Evolutionary conservation across 2,888 invertebrate genomes (phyloP).

Genomic region (Dorcus parallelipipedus): DNA sequence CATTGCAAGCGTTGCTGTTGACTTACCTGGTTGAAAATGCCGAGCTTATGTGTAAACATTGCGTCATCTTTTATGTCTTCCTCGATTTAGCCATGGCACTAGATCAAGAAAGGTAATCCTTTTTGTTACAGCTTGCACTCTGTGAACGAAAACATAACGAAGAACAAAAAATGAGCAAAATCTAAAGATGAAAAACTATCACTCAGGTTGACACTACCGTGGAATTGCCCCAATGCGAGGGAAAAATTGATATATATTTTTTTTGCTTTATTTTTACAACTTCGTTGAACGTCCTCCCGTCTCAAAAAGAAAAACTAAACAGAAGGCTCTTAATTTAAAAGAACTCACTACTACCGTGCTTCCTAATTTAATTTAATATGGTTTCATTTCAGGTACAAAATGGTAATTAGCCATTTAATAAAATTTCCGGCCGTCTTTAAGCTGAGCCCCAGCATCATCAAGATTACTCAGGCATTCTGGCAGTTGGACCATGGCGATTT

Average conservation of each 20-base stretch:
- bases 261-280: too few relatives aligned
- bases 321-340: too few relatives aligned
- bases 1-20: constrained; percentile 72
- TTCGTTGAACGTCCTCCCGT: too few relatives aligned
- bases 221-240: too few relatives aligned
- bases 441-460: constrained; percentile 68
- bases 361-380: not conserved
- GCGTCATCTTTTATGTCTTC: constrained; percentile 75
- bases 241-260: too few relatives aligned
- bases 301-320: too few relatives aligned
- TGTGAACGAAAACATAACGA: too few relatives aligned
- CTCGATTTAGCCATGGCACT: constrained; percentile 74
- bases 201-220: too few relatives aligned
- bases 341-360: too few relatives aligned
- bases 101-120: constrained; percentile 55
- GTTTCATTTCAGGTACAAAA: constrained; percentile 50
- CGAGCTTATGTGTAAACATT: constrained; percentile 69
- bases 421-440: constrained; percentile 80
- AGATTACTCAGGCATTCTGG: constrained; percentile 85
- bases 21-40: constrained; percentile 69
- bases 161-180: too few relatives aligned
- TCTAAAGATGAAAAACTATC: too few relatives aligned
- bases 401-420: constrained; percentile 67
- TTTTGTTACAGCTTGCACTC: too few relatives aligned
- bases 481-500: constrained; percentile 83